Evolutionary conservation across 2,113 vertebrate species (phyloP).

Genomic region (Willisornis vidua): DNA sequence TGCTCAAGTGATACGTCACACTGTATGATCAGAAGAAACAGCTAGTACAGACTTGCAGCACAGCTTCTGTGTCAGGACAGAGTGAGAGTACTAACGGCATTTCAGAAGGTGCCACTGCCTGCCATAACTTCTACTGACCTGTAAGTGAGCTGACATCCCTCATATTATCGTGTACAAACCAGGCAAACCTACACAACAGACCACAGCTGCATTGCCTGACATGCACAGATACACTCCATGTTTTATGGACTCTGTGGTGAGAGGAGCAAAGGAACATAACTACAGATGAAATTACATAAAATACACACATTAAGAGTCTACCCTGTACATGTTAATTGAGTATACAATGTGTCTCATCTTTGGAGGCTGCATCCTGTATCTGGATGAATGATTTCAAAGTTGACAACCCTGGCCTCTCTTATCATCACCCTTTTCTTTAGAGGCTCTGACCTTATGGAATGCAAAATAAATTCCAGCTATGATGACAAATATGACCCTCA

Average conservation of each 20-base stretch:
- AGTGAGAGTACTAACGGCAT: background rate
- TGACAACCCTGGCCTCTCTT: background rate
- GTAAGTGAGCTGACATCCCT: background rate
- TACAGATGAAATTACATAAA: background rate
- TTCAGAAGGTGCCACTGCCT: background rate
- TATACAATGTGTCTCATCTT: accelerated
- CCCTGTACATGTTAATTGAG: background rate
- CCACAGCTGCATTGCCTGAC: background rate
- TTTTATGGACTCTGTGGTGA: background rate
- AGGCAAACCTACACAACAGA: background rate
- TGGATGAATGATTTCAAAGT: background rate
- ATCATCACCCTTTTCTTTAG: background rate
- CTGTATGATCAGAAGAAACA: background rate
- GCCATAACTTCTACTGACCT: background rate
- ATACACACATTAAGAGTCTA: background rate
- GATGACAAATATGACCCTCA: background rate
- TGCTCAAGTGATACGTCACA: background rate
- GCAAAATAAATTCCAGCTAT: background rate
- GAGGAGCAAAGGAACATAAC: background rate
- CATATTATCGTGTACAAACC: background rate
- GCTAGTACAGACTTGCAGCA: background rate
- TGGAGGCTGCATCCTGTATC: background rate
- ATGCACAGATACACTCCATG: background rate
- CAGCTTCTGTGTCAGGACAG: background rate
- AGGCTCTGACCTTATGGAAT: background rate